Conservation (phyloP, 2,797 vertebrate genomes). For the Caiman crocodilus region DNA sequence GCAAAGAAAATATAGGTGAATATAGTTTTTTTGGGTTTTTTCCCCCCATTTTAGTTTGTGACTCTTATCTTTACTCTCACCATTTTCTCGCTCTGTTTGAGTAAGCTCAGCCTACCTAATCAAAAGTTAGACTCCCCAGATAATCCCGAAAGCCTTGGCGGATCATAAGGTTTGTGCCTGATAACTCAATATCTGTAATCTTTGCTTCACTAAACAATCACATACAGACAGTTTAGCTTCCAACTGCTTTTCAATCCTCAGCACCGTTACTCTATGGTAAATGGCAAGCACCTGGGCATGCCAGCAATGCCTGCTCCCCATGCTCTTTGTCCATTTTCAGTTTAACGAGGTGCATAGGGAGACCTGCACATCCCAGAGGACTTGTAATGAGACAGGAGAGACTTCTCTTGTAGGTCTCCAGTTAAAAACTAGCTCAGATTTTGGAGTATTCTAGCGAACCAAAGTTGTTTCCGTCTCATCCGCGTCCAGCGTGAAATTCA, state of each 20-base stretch:
- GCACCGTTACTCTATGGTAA: background rate
- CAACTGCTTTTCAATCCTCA: background rate
- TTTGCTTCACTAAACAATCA: conserved; percentile 3
- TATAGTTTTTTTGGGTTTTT: too few relatives aligned
- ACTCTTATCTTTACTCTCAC: background rate
- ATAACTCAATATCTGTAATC: background rate
- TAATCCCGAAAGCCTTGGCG: background rate
- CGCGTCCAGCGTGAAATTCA: background rate
- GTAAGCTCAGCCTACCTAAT: background rate
- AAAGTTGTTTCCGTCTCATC: background rate
- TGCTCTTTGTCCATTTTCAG: background rate
- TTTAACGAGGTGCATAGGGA: background rate
- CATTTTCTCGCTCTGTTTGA: background rate
- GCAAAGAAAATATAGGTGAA: background rate
- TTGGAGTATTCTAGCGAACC: background rate
- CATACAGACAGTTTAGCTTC: background rate
- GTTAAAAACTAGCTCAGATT: accelerated
- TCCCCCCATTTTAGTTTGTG: background rate
- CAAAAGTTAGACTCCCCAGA: background rate
- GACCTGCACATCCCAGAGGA: background rate
- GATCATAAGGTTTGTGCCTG: background rate
- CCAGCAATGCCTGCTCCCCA: background rate
- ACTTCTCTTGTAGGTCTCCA: accelerated
- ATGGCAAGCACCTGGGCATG: background rate
- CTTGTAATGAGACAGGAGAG: background rate